Base-by-base conservation (phyloP, 2,113 vertebrate genomes). In the Pelecanus crispus region DNA sequence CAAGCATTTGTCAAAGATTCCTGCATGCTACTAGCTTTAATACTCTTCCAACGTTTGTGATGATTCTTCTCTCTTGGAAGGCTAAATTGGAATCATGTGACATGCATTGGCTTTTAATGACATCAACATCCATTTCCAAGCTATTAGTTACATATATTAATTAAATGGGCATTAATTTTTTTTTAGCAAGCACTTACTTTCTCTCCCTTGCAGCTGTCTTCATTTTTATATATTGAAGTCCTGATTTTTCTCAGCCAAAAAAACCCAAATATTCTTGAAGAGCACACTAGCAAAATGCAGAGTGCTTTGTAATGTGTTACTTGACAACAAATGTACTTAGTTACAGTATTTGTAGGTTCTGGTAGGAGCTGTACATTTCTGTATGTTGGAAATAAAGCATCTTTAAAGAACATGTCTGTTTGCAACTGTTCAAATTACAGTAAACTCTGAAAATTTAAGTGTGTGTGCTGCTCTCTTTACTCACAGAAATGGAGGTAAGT, bases 321-420 rank as follows among this genome's bases (percentile, higher is more conserved):
- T 8, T 16, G 79, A 61, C 72, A 80, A 47, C 59, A 61, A 6
- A 10, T 42, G 38, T 45, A 9, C 7, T 31, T 31, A 7, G 25
- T 49, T 61, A 6, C 22, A 2, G 34, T 24, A 18, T 14, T 12
- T 72, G 62, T 36, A 44, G n/a, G 66, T 36, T 11, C 53, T 50
- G 49, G 42, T 25, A 56, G 52, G 74, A 94, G 70, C 56, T 90
- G 84, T 73, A 77, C 45, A 7, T 17, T 44, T 66, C 79, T 91
- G 62, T 53, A 17, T 62, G n/a, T 81, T 56, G 50, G 75, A 90
- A 97, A 96, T 96, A 96, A 97, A 22, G 24, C 29, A 28, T 32
- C 45, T 90, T 65, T 66, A 49, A 62, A 70, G 74, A 87, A 58
- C 4, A 4, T 0, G 0, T 31, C 56, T 32, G 28, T 52, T 47